A percentile compares a stretch with the other conserved stretches of the same genome.
Conservation (phyloP, 2,113 vertebrate genomes). For the Condylura cristata region DNA sequence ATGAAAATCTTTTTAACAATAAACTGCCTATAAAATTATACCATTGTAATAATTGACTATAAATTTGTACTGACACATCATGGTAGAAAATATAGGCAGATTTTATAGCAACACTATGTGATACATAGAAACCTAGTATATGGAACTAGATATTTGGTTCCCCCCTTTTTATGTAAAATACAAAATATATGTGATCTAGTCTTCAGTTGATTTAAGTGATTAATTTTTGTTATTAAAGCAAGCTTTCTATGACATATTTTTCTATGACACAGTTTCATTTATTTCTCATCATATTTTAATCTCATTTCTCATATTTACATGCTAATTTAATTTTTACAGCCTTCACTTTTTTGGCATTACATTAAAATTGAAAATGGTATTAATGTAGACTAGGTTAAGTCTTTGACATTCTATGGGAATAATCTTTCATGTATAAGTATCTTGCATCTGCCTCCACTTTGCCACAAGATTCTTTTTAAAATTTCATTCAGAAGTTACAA, state of each 20-base stretch:
- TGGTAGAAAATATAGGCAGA: not conserved
- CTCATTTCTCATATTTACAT: not conserved
- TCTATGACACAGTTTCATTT: slow-evolving; percentile 18
- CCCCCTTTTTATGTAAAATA: not conserved
- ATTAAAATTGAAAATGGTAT: not conserved
- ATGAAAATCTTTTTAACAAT: not conserved
- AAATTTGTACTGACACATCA: not conserved
- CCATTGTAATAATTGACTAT: not conserved
- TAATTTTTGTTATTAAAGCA: not conserved
- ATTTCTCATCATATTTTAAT: not conserved
- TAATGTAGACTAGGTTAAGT: not conserved
- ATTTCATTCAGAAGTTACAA: not conserved
- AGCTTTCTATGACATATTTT: not conserved
- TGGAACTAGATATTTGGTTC: not conserved
- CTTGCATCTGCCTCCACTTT: not conserved
- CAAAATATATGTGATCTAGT: not conserved
- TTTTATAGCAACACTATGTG: not conserved
- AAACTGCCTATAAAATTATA: not conserved
- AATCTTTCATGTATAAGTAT: not conserved
- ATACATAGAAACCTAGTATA: not conserved
- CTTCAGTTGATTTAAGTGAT: not conserved
- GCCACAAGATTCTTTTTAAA: not conserved
- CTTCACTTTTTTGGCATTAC: not conserved
- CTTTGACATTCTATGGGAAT: not conserved
- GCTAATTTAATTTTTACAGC: not conserved